phyloP scores from a whole-genome alignment of 2,888 invertebrate genomes.

The Archips xylosteana region DNA sequence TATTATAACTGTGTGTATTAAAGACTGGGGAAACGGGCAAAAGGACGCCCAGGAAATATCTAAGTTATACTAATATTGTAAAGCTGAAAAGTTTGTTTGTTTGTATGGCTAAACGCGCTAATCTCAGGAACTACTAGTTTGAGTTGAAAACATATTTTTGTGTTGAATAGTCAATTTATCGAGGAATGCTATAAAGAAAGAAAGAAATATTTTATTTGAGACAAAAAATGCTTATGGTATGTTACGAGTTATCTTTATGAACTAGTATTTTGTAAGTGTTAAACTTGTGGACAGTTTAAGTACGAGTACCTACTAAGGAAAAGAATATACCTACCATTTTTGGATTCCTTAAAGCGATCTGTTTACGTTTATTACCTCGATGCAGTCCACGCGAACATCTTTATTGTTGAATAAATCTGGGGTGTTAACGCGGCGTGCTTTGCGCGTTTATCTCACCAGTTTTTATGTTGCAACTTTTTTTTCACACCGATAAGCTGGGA shows the following conservation, averaged over 20 bases:
- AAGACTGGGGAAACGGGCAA: neutral
- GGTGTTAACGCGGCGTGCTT: conserved; percentile 54
- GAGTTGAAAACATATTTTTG: too few species aligned
- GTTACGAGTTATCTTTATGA: too few species aligned
- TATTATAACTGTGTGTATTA: neutral
- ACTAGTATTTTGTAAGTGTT: too few species aligned
- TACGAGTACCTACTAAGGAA: neutral
- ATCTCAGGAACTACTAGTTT: too few species aligned
- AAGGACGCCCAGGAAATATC: neutral
- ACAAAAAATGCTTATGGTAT: too few species aligned
- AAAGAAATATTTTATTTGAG: too few species aligned
- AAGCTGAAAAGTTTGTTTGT: too few species aligned
- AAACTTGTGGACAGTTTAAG: too few species aligned
- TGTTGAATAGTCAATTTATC: too few species aligned
- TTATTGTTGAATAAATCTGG: conserved; percentile 56
- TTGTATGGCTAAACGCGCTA: too few species aligned
- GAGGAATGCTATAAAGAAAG: too few species aligned
- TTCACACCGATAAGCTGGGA: conserved; percentile 43
- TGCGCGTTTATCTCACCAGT: conserved; percentile 37
- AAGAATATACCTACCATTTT: neutral
- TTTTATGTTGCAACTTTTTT: conserved; percentile 44
- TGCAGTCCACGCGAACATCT: conserved; percentile 52
- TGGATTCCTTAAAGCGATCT: neutral
- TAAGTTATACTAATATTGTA: too few species aligned
- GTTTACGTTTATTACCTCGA: conserved; percentile 49